Evolutionary conservation across 2,797 vertebrate species (phyloP), one percentile per base, ranked within the genome.

Genomic region (Salarias fasciatus): DNA sequence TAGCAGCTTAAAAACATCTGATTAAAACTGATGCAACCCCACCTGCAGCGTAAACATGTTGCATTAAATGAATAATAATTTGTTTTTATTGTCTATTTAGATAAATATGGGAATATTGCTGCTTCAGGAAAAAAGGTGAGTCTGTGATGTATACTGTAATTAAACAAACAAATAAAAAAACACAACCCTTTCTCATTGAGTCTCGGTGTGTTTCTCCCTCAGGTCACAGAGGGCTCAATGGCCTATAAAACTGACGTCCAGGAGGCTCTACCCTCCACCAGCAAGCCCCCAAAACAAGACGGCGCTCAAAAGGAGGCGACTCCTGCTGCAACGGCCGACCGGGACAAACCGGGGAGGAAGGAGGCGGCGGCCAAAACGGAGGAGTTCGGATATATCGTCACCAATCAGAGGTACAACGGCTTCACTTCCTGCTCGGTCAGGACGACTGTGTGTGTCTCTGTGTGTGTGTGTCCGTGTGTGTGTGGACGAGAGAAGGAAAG

Each of bases 331-430:
- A 18, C 28, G 0, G 35, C 35, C 2, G 30, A 33, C n/a, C n/a
- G 4, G 33, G 67, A 15, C 49, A 63, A 55, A 46, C 43, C 2
- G 57, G 78, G 31, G 30, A 51, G 40, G 52, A 63, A 54, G 10
- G 18, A 63, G 14, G 33, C 33, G 33, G 33, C 33, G 9, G 5
- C 2, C 9, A 6, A 60, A 67, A 18, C 74, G 0, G 93, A 95
- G 1, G 92, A 94, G 55, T 96, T 94, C 0, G 95, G 94, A 76
- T 96, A 95, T 90, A 93, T 96, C 29, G 48, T 96, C 74, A 95
- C 95, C 0, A 93, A 96, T 76, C 95, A 95, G 79, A 96, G 95
- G 97, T 98, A 85, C 85, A 83, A 24, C 1, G 2, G 0, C 10
- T 53, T 33, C 31, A 30, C 11, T 38, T 35, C 15, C 30, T 53